Conservation (phyloP, 2,888 invertebrate species). For the Tortricodes alternella region DNA sequence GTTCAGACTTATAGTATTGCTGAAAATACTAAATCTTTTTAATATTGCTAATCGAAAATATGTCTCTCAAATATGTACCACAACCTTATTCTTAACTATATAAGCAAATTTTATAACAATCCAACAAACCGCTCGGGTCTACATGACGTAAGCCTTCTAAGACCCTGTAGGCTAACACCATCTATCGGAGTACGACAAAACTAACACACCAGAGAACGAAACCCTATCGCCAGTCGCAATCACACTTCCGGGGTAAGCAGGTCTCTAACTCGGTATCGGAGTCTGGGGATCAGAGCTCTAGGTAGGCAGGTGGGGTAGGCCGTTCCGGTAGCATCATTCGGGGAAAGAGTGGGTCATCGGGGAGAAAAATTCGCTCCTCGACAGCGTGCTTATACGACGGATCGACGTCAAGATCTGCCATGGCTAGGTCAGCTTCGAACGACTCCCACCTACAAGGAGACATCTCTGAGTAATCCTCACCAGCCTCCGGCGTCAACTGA, state of each 20-base stretch:
- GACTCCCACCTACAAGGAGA: conserved; percentile 85
- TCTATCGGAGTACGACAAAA: conserved; percentile 46
- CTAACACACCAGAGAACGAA: conserved; percentile 49
- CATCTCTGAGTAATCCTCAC: conserved; percentile 66
- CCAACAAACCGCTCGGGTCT: conserved; percentile 64
- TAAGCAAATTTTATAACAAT: conserved; percentile 75
- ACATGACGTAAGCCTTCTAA: conserved; percentile 56
- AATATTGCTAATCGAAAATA: conserved; percentile 78
- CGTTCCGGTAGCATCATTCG: conserved; percentile 76
- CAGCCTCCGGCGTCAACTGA: conserved; percentile 82
- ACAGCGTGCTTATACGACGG: conserved; percentile 85
- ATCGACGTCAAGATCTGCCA: conserved; percentile 84
- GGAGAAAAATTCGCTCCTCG: conserved; percentile 83
- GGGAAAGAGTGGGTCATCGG: conserved; percentile 83
- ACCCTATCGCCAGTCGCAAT: conserved; percentile 55
- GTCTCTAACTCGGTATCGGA: conserved; percentile 73
- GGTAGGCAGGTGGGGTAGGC: conserved; percentile 82
- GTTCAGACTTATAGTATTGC: conserved; percentile 66
- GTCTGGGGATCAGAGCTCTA: conserved; percentile 79
- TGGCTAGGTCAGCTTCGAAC: conserved; percentile 83
- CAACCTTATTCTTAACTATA: conserved; percentile 73
- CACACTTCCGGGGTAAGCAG: conserved; percentile 59
- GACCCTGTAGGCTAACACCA: conserved; percentile 43
- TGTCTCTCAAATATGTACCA: conserved; percentile 78
- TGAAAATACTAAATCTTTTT: conserved; percentile 70